Base-by-base conservation (phyloP, 1,140 invertebrate species). In the Drosophila seguyi region DNA sequence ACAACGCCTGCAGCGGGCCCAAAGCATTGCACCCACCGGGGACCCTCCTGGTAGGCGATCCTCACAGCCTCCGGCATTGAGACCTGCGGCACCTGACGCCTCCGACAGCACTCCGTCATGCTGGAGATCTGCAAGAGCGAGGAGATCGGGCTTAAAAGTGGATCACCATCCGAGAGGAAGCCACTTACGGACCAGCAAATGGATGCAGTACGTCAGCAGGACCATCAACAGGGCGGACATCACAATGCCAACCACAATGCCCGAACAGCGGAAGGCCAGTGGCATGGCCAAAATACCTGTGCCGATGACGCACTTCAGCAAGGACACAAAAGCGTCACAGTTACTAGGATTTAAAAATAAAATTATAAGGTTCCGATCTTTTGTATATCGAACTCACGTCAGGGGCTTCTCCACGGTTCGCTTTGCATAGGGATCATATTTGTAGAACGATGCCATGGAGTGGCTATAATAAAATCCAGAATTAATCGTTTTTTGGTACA, bases 271-370 rank as follows among this genome's bases (percentile, higher is more conserved):
- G 27, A 88, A 76, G 10, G 83, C 83, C 57, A 88, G 31, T 0
- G 83, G 83, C 83, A 87, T 87, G 0, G 84, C 83, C 52, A 87
- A 44, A 27, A 87, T 79, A 8, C 83, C 83, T 27, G 83, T 87
- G 4, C 83, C 83, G 36, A 87, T 80, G 3, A 87, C 83, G 16
- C 83, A 87, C 41, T 87, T 87, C 4, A 87, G 22, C 52, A 88
- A 57, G 1, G 83, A 87, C 13, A 87, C 41, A 6, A 88, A 80
- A 10, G 83, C 83, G 50, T 87, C 83, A 14, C 74, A 69, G 45
- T 87, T 87, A 13, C 83, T 84, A 31, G 2, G 4, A 38, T 34
- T 7, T 11, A 41, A 8, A 6, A 3, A 50, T 20, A 6, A 47
- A 11, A 25, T 13, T 6, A 0, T 6, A 41, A 0, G 5, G 2